These are phyloP conservation scores for Otocyon megalotis DNA, from an alignment of 2,113 vertebrate genomes.

Conservation along the genomic window DNA sequence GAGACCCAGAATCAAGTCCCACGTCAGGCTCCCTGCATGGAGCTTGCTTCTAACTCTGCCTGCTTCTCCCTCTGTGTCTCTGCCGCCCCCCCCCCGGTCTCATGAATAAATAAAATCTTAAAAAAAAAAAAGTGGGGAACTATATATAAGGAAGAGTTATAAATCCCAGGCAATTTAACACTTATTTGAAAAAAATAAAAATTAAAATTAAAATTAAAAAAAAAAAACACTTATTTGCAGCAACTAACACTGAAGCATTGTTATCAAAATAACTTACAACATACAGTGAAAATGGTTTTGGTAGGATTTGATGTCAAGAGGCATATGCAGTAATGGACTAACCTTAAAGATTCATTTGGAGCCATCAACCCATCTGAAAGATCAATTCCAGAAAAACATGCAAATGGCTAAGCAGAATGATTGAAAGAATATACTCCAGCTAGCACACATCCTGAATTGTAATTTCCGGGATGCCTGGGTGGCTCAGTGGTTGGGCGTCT, in stretches of 20 bases:
- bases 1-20: no score
- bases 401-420: background rate
- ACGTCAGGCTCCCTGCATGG: no score
- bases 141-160: background rate
- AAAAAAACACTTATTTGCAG: conserved; percentile 7
- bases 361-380: background rate
- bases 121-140: background rate
- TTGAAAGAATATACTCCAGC: background rate
- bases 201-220: no score
- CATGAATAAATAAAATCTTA: background rate
- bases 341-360: background rate
- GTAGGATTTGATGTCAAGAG: background rate
- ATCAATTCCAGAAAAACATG: background rate
- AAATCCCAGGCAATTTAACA: background rate
- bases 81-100: no score
- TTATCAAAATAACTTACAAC: conserved; percentile 18
- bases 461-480: background rate
- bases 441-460: background rate
- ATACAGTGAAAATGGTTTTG: background rate
- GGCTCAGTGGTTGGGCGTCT: no score
- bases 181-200: no score
- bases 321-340: background rate
- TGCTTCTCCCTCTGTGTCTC: no score
- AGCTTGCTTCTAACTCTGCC: no score
- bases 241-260: conserved; percentile 22